These are phyloP conservation scores for Hyles lineata DNA, from an alignment of 2,888 invertebrate species.

Conservation along the genomic window DNA sequence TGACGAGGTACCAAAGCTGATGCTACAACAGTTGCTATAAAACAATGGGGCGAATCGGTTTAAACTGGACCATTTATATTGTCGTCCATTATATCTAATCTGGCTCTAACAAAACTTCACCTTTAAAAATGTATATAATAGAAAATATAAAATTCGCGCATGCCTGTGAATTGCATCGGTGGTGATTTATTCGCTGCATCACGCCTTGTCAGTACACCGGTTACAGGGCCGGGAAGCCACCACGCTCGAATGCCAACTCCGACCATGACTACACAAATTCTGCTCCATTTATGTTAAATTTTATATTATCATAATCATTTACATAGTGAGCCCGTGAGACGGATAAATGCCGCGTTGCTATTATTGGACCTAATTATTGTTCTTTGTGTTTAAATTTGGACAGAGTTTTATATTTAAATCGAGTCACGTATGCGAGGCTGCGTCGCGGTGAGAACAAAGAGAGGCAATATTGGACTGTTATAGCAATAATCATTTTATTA, in stretches of 20 bases:
- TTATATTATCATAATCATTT: constrained; percentile 80
- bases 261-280: constrained; percentile 77
- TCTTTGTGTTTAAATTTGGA: constrained; percentile 79
- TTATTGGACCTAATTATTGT: constrained; percentile 80
- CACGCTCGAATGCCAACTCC: constrained; percentile 63
- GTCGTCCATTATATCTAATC: too few species aligned
- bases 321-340: constrained; percentile 71
- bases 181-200: constrained; percentile 67
- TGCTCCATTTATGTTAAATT: constrained; percentile 78
- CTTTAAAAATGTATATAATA: constrained; percentile 2
- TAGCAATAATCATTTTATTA: constrained; percentile 49
- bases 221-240: constrained; percentile 61
- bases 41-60: too few species aligned
- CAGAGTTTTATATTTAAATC: constrained; percentile 71
- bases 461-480: constrained; percentile 61
- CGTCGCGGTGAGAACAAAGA: constrained; percentile 59
- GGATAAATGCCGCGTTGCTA: constrained; percentile 70
- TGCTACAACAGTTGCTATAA: too few species aligned
- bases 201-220: constrained; percentile 63
- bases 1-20: too few species aligned
- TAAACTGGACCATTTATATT: too few species aligned
- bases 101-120: too few species aligned
- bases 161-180: constrained; percentile 42
- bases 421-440: constrained; percentile 62
- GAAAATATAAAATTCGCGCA: constrained; percentile 34